Evolutionary conservation across 2,888 invertebrate genomes (phyloP), one percentile per base, ranked within the genome.

Genomic region (Calephelis perditalis): DNA sequence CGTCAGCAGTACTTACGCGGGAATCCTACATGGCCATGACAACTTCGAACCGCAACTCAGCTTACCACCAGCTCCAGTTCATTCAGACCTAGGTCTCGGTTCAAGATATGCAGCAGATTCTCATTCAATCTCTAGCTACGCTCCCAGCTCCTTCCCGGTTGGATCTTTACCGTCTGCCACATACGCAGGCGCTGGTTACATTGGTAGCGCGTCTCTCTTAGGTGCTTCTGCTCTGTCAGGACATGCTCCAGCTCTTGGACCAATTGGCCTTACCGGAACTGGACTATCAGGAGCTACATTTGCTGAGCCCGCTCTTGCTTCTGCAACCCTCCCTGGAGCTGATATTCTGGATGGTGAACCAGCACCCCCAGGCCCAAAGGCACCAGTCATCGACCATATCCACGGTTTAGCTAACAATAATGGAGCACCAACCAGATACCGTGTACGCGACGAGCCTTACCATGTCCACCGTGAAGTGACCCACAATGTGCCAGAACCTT

Each of bases 401-500:
- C 88, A 90, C 61, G 81, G 81, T 6, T 76, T 88, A 2, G 89
- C 90, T 52, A 84, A 81, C 71, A 78, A 63, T 63, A 78, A 88
- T 59, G 89, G 89, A 46, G 90, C 87, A 12, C 85, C 84, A 0
- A 86, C 80, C 26, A 80, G 78, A 43, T 90, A 89, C 75, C 78
- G 79, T 55, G 74, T 86, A 11, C 82, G 83, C 26, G 89, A 90
- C 36, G 86, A 87, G 68, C 76, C 79, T 12, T 88, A 82, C 76
- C 81, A 89, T 64, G 87, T 91, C 5, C 68, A 77, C 60, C 82
- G 82, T 63, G 84, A 90, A 57, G 85, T 88, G 11, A 92, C 91
- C 3, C 92, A 92, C 73, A 87, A 85, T 61, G 91, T 92, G 55
- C 92, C 92, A 2, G 87, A 92, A 67, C 92, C 92, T 0, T 85